Base-by-base conservation (phyloP, 2,797 vertebrate species). In the Thripadectes ignobilis region DNA sequence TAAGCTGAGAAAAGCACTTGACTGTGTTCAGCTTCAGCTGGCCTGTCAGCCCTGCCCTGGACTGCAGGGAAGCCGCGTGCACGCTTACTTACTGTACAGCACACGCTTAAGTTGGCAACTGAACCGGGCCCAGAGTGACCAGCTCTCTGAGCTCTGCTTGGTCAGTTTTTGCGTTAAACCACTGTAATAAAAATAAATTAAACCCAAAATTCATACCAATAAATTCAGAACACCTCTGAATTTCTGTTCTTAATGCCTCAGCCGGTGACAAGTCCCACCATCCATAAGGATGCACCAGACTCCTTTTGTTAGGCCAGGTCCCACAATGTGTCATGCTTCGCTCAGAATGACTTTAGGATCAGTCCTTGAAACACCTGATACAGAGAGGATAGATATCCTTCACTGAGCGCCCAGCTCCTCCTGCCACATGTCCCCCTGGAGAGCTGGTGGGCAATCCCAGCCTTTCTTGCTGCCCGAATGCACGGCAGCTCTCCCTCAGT, bases 41-140 rank as follows among this genome's bases (percentile, higher is more conserved):
- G 59, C 76, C 49, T 81, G 43, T 73, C 51, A 63, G 69, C 63
- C 19, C 2, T 17, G 11, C 22, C 61, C 39, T 55, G 30, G 58
- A 72, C 46, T 39, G 72, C 67, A 81, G 52, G 30, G 87, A 84
- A 73, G 84, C 82, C 62, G 34, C 34, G 36, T 18, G 38, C n/a
- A 21, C 55, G 69, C 89, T 84, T 68, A 20, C 43, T 21, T n/a
- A 8, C 14, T 32, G 17, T 24, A 68, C 65, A 85, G 78, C 81
- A 85, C 43, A 21, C 1, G 0, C 43, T 63, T 20, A 65, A 23
- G 34, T 52, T 75, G 78, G 92, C 85, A 86, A 77, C 49, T 86
- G 49, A 83, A 77, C 29, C 81, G 78, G 84, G 52, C 88, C 52
- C 84, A 92, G 94, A 97, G 94, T 12, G 79, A 87, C 91, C 93